A percentile compares a stretch with the other conserved stretches of the same genome.
These are phyloP conservation scores for Prunella strophiata DNA, from an alignment of 2,797 vertebrate species.

Conservation along the genomic window DNA sequence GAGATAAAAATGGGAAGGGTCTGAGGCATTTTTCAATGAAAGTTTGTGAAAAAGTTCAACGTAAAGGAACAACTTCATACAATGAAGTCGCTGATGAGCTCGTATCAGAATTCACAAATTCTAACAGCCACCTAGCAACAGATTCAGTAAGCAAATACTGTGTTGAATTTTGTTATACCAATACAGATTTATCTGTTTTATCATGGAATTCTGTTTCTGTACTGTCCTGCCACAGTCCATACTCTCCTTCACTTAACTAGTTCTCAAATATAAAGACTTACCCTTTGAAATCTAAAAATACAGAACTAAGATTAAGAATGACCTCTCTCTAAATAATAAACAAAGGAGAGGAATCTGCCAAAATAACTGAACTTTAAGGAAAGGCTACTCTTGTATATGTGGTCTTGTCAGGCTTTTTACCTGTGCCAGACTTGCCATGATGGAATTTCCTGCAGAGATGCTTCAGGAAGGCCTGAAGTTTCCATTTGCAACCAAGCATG, in stretches of 20 bases:
- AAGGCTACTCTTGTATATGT: not conserved
- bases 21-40: conserved; percentile 91
- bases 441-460: not conserved
- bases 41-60: conserved; percentile 89
- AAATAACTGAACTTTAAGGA: not conserved
- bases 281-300: not conserved
- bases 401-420: not conserved
- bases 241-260: not conserved
- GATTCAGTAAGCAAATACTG: conserved; percentile 79
- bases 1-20: conserved; percentile 88
- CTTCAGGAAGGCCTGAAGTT: not conserved
- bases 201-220: not conserved
- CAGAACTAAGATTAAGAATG: not conserved
- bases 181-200: not conserved
- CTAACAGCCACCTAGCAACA: conserved; percentile 78
- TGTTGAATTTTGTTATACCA: not conserved
- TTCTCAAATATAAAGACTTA: not conserved
- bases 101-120: conserved; percentile 84
- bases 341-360: not conserved
- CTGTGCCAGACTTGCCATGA: not conserved
- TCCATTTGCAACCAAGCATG: not conserved
- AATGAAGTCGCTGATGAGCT: conserved; percentile 89
- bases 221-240: not conserved
- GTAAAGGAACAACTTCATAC: conserved; percentile 87
- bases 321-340: not conserved